Evolutionary conservation across 2,113 vertebrate genomes (phyloP), one percentile per base, ranked within the genome.

Genomic region (Coturnix japonica): DNA sequence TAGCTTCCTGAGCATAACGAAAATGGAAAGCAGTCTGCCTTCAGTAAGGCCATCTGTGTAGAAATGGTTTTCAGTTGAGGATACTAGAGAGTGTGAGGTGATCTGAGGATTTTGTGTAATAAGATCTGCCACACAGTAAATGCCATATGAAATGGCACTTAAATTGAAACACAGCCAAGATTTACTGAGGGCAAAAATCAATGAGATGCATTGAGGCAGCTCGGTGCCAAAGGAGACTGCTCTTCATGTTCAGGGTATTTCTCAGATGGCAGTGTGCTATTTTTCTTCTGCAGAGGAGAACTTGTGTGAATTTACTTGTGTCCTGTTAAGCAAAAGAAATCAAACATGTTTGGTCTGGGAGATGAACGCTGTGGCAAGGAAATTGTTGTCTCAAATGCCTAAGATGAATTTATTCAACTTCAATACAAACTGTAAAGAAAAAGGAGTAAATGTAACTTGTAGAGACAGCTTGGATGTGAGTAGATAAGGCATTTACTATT

Each of bases 241-340:
- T 81, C 0, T 33, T 76, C 28, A 1, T 20, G 39, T 20, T 75
- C 22, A 9, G 21, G 44, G 30, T 56, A 7, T 78, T 93, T 93
- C 91, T 70, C 65, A 85, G 51, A 41, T 66, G 30, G 83, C 51
- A 41, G 4, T 3, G 22, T 25, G 26, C 33, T 78, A 5, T 63
- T 82, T 81, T 67, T 61, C 60, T 46, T 82, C 49, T 21, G 28
- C 54, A 41, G 60, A 43, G 53, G 20, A 61, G n/a, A 57, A 39
- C 18, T 85, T 85, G 12, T 1, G 30, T 13, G 79, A 61, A 30
- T 64, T 85, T 66, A 28, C 23, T 70, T 66, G 18, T 74, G 26
- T 51, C 57, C 90, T 64, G 56, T 60, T 73, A 81, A 77, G 53
- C 46, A 60, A 78, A 86, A 81, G 64, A 88, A 70, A 93, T 70